Percentiles rank a stretch among this genome's conserved stretches.
Conservation (phyloP, 2,888 invertebrate species). For the Caenorhabditis panamensis region DNA sequence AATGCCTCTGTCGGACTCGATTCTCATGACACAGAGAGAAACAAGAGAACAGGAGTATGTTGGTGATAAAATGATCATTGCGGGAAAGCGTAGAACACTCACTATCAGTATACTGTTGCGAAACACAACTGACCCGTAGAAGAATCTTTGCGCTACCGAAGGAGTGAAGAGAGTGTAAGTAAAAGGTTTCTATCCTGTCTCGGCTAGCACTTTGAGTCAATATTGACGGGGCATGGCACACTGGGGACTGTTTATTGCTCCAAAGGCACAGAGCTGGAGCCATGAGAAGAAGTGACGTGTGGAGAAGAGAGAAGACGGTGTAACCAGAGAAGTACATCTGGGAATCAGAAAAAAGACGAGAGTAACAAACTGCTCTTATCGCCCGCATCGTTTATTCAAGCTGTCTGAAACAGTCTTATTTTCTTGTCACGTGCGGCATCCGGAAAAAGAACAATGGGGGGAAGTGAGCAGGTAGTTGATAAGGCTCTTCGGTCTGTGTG, state of each 20-base stretch:
- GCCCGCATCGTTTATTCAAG: not conserved
- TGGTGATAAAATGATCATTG: not conserved
- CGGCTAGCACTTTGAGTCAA: conserved; percentile 36
- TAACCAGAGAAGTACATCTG: conserved; percentile 3
- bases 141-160: not conserved
- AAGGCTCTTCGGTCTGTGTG: conserved; percentile 1
- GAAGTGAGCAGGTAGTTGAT: conserved; percentile 7
- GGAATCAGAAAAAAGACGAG: not conserved
- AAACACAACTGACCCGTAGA: conserved; percentile 13
- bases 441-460: conserved; percentile 28
- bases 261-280: not conserved
- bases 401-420: conserved; percentile 21
- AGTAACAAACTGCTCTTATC: conserved; percentile 5
- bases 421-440: conserved; percentile 48
- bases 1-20: not conserved
- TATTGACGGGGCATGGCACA: conserved; percentile 21
- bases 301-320: too few relatives aligned
- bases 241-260: conserved; percentile 24
- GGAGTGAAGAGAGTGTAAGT: conserved; percentile 10
- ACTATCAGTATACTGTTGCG: conserved; percentile 7
- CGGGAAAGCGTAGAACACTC: conserved; percentile 1
- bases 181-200: conserved; percentile 36
- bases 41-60: not conserved
- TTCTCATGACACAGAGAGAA: conserved; percentile 13
- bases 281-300: conserved; percentile 16